Conservation (phyloP, 2,113 vertebrate species). For the Eptesicus fuscus region DNA sequence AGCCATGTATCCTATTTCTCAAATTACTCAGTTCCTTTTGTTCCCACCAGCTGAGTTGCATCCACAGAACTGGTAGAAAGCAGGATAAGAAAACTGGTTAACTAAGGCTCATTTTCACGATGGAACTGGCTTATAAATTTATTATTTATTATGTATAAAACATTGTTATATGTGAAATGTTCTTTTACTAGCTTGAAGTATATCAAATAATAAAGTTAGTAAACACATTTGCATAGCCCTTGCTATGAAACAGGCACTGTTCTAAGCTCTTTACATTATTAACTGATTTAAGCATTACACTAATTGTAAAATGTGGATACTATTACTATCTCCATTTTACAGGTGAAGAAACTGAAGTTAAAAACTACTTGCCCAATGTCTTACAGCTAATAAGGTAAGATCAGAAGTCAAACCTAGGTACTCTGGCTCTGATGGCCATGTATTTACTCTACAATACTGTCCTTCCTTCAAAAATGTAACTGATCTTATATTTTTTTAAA, state of each 20-base stretch:
- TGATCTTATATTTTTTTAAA: background rate
- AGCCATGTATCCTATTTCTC: background rate
- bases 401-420: background rate
- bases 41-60: background rate
- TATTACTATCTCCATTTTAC: background rate
- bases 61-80: background rate
- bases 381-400: background rate
- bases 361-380: background rate
- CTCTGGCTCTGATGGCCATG: background rate
- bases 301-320: background rate
- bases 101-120: background rate
- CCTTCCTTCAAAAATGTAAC: background rate
- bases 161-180: background rate
- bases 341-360: background rate
- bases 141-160: background rate
- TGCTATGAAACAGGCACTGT: background rate
- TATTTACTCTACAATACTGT: background rate
- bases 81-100: background rate
- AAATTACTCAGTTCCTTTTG: background rate
- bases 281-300: background rate
- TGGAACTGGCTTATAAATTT: background rate
- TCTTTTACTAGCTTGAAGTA: background rate
- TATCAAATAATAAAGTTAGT: background rate
- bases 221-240: background rate
- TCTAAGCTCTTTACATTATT: slow-evolving; percentile 13